phyloP scores from a whole-genome alignment of 2,113 vertebrate genomes.

The Pluvialis apricaria region DNA sequence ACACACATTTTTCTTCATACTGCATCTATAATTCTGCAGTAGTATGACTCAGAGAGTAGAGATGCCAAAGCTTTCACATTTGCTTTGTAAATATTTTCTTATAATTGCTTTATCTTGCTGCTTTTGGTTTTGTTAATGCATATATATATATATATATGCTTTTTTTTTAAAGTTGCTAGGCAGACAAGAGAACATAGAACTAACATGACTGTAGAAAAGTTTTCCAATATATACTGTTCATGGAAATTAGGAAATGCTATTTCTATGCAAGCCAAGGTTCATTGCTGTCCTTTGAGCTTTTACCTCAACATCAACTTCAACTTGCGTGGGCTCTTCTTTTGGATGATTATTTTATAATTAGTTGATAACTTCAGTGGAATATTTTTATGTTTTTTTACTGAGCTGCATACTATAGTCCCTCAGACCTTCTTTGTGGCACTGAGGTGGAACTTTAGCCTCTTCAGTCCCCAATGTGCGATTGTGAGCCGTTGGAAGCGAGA shows the following conservation, averaged over 20 bases:
- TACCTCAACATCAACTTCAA: neutral
- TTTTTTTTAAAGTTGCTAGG: neutral
- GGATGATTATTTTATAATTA: neutral
- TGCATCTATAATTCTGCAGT: neutral
- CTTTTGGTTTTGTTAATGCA: neutral
- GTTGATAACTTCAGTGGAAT: neutral
- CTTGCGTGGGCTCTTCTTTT: neutral
- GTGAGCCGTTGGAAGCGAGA: neutral
- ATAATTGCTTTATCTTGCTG: neutral
- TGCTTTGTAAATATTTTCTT: constrained; percentile 61
- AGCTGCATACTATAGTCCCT: neutral
- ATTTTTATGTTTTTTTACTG: neutral
- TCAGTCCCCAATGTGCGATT: accelerated
- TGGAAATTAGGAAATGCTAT: neutral
- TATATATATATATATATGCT: too few species aligned
- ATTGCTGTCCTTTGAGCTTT: neutral
- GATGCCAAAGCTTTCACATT: constrained; percentile 8
- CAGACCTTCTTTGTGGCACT: neutral
- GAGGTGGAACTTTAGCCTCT: neutral
- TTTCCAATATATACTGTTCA: neutral
- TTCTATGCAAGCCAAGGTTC: neutral
- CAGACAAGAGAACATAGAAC: neutral
- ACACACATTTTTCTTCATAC: neutral
- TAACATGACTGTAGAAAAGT: neutral
- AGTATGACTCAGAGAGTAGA: neutral